Evolutionary conservation across 2,888 invertebrate species (phyloP).

Genomic region (Pherbina coryleti): DNA sequence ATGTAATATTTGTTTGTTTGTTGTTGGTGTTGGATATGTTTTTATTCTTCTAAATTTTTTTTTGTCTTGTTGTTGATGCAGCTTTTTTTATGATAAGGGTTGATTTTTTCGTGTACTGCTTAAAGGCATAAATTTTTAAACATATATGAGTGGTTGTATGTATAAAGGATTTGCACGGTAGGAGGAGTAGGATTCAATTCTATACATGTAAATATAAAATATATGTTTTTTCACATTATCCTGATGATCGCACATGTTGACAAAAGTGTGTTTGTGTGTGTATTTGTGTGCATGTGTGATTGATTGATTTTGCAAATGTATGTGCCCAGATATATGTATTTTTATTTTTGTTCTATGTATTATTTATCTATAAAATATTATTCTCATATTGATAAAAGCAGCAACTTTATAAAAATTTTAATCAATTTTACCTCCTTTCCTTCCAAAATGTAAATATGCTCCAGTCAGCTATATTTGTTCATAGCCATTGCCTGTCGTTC

Average conservation of each 20-base stretch:
- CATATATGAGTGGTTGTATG: constrained; percentile 42
- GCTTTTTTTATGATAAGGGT: constrained; percentile 57
- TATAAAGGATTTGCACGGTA: not conserved
- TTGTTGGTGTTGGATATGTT: not conserved
- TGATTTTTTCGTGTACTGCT: constrained; percentile 47
- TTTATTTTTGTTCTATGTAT: too few species aligned
- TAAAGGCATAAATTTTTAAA: constrained; percentile 29
- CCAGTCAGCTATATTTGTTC: too few species aligned
- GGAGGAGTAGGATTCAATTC: constrained; percentile 19
- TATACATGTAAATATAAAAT: constrained; percentile 28
- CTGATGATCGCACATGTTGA: not conserved
- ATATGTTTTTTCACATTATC: not conserved
- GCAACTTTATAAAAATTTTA: too few species aligned
- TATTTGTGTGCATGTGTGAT: constrained; percentile 57
- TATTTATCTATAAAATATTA: too few species aligned
- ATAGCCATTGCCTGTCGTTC: too few species aligned
- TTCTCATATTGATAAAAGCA: too few species aligned
- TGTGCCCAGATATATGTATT: not conserved
- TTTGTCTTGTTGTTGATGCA: constrained; percentile 17
- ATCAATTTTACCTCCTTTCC: too few species aligned
- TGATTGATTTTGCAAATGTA: constrained; percentile 56
- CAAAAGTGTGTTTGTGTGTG: constrained; percentile 47
- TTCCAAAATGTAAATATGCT: too few species aligned
- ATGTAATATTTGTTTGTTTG: constrained; percentile 55
- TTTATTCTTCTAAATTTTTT: not conserved